Conservation (phyloP, 2,797 vertebrate genomes). For the Typhlichthys eigenmanni region DNA sequence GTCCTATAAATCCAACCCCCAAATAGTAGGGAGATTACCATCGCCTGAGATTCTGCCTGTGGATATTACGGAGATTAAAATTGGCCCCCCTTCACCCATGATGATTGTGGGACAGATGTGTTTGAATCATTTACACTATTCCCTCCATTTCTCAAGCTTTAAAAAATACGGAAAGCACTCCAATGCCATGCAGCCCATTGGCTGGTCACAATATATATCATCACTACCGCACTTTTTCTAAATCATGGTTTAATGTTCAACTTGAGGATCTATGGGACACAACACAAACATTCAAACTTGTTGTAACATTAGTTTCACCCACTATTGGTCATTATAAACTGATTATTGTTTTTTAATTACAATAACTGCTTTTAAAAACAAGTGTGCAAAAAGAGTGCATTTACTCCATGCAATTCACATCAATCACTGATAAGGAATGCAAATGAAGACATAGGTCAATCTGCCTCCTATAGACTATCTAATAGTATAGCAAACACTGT, state of each 20-base stretch:
- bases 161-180: slow-evolving; percentile 7
- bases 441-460: slow-evolving; percentile 32
- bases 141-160: not conserved
- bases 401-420: too few relatives aligned
- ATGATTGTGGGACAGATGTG: slow-evolving; percentile 8
- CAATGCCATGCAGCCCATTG: not conserved
- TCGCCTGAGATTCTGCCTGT: not conserved
- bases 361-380: too few relatives aligned
- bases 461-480: slow-evolving; percentile 46
- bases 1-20: not conserved
- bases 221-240: not conserved
- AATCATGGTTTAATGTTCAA: not conserved
- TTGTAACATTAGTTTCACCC: too few relatives aligned
- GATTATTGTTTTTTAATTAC: not conserved
- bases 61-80: not conserved
- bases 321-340: too few relatives aligned
- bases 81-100: not conserved
- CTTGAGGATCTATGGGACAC: not conserved
- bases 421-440: too few relatives aligned
- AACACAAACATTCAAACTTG: too few relatives aligned
- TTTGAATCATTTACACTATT: slow-evolving; percentile 28
- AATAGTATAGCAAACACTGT: slow-evolving; percentile 42
- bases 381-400: too few relatives aligned
- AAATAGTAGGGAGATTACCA: not conserved
- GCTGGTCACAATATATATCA: not conserved